Evolutionary conservation across 2,888 invertebrate species (phyloP).

Genomic region (Pyrochroa serraticornis): DNA sequence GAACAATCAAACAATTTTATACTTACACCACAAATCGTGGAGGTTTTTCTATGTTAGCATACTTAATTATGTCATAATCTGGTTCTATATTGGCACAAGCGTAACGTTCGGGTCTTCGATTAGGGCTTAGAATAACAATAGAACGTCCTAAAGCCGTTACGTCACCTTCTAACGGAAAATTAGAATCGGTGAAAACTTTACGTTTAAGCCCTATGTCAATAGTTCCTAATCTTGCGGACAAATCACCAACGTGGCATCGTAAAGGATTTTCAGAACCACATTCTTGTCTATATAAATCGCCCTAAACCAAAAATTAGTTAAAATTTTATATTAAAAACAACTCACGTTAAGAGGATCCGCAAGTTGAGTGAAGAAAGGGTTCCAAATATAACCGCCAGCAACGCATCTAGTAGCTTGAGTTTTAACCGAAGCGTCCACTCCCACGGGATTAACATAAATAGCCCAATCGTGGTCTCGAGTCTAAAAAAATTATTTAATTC

Average conservation of each 20-base stretch:
- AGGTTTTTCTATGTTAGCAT: conserved; percentile 83
- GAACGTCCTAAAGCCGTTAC: conserved; percentile 83
- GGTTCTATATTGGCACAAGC: conserved; percentile 93
- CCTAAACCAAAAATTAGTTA: conserved; percentile 59
- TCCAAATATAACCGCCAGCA: conserved; percentile 91
- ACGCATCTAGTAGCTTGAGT: conserved; percentile 82
- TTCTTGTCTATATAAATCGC: conserved; percentile 83
- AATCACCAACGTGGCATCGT: conserved; percentile 89
- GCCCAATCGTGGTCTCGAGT: conserved; percentile 88
- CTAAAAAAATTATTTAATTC: conserved; percentile 56
- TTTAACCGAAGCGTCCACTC: conserved; percentile 86
- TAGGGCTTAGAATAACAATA: conserved; percentile 81
- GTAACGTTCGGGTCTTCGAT: conserved; percentile 72
- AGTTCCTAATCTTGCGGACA: conserved; percentile 82
- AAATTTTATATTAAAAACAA: conserved; percentile 6
- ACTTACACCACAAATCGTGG: conserved; percentile 88
- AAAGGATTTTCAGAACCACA: conserved; percentile 88
- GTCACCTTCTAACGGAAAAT: conserved; percentile 82
- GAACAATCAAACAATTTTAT: conserved; percentile 4
- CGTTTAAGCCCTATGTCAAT: conserved; percentile 81
- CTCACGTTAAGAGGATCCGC: conserved; percentile 87
- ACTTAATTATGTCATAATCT: conserved; percentile 89
- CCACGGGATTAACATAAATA: conserved; percentile 89
- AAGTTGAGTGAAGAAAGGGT: conserved; percentile 87
- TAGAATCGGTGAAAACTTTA: conserved; percentile 81